phyloP scores from a whole-genome alignment of 2,797 vertebrate species.

The Zenarchopterus dispar region DNA sequence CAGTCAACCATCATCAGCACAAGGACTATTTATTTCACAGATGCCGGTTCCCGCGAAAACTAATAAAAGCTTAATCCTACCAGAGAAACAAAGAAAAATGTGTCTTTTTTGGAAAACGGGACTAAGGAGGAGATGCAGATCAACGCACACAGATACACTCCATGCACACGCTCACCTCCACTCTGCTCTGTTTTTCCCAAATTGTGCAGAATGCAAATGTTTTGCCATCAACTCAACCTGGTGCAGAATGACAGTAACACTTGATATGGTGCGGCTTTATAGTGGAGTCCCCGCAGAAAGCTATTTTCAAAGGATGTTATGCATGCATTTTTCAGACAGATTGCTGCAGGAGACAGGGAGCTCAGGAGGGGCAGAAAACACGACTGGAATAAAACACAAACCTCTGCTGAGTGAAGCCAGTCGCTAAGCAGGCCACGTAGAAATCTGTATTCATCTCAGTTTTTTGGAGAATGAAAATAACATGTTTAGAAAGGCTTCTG shows the following conservation, averaged over 20 bases:
- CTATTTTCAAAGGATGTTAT: conserved; percentile 79
- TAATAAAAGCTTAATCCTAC: background rate
- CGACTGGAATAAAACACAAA: conserved; percentile 73
- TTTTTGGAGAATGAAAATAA: conserved; percentile 44
- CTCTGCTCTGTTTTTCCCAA: conserved; percentile 47
- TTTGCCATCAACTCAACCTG: conserved; percentile 70
- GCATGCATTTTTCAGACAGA: conserved; percentile 80
- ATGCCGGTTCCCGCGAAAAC: conserved; percentile 2
- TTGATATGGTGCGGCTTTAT: conserved; percentile 70
- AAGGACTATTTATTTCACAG: background rate
- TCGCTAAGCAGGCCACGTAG: conserved; percentile 35
- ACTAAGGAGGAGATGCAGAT: conserved; percentile 1
- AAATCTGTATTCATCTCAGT: conserved; percentile 37
- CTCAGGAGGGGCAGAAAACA: conserved; percentile 67
- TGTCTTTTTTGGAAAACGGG: background rate
- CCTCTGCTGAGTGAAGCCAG: conserved; percentile 62
- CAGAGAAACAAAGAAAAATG: background rate
- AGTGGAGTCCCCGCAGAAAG: conserved; percentile 75
- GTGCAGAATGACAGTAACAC: conserved; percentile 73
- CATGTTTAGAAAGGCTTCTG: conserved; percentile 15
- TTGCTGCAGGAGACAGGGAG: conserved; percentile 78
- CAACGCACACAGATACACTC: conserved; percentile 10
- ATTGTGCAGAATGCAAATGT: conserved; percentile 74
- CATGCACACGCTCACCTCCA: conserved; percentile 20
- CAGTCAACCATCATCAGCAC: background rate